Evolutionary conservation across 2,888 invertebrate genomes (phyloP).

Genomic region (Trissonchulus latispiculum): DNA sequence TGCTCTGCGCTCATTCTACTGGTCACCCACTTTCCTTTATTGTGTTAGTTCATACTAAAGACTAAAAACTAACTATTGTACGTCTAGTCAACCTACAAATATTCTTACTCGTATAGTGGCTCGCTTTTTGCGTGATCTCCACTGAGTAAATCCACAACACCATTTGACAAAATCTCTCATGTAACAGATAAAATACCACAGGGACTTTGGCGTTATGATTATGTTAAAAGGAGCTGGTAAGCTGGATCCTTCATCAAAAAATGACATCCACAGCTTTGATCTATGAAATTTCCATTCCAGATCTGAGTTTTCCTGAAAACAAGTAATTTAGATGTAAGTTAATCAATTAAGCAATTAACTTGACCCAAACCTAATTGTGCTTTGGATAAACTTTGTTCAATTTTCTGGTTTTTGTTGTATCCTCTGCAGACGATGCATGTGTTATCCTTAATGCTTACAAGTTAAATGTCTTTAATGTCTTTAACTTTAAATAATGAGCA

Average conservation of each 20-base stretch:
- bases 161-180: slow-evolving; percentile 34
- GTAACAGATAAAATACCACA: slow-evolving; percentile 38
- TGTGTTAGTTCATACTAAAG: too few species aligned
- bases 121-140: slow-evolving; percentile 30
- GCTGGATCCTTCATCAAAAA: slow-evolving; percentile 54
- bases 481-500: too few species aligned
- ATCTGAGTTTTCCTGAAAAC: slow-evolving; percentile 52
- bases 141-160: slow-evolving; percentile 35
- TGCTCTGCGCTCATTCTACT: too few species aligned
- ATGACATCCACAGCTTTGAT: slow-evolving; percentile 54
- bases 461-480: too few species aligned
- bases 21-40: too few species aligned
- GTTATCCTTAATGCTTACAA: too few species aligned
- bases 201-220: slow-evolving; percentile 51
- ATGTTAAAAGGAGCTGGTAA: slow-evolving; percentile 53
- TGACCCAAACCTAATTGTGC: too few species aligned
- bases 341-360: too few species aligned
- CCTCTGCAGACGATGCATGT: too few species aligned
- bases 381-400: too few species aligned
- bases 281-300: slow-evolving; percentile 54
- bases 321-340: too few species aligned
- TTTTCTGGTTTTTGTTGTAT: too few species aligned
- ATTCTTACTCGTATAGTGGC: slow-evolving; percentile 39
- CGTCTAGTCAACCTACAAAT: neutral
- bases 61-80: neutral